A percentile compares a stretch with the other conserved stretches of the same genome.
Conservation (phyloP, 2,888 invertebrate species). For the Drosophila ochracea region DNA sequence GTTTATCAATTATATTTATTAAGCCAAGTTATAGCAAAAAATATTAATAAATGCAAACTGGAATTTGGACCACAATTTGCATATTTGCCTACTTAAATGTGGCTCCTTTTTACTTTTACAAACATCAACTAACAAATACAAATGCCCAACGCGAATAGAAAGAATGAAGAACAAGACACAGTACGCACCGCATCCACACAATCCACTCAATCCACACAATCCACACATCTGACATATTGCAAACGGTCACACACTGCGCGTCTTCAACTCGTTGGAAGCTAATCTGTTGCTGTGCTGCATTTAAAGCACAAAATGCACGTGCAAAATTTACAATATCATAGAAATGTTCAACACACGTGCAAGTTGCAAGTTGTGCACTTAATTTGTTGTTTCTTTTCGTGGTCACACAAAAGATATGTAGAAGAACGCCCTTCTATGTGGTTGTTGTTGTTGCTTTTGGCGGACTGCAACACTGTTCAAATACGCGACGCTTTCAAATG, state of each 20-base stretch:
- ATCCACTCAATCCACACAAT: not conserved
- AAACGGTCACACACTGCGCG: not conserved
- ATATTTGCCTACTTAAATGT: not conserved
- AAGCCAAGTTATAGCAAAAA: too few species aligned
- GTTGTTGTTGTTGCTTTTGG: not conserved
- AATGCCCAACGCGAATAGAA: not conserved
- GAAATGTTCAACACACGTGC: not conserved
- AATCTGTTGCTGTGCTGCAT: not conserved
- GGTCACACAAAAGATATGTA: not conserved
- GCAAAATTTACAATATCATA: not conserved
- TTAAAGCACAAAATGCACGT: not conserved
- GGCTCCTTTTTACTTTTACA: not conserved
- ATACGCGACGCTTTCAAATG: not conserved
- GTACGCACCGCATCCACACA: not conserved
- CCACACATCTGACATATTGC: not conserved
- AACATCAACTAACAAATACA: not conserved
- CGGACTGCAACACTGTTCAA: too few species aligned
- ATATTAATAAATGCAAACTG: not conserved
- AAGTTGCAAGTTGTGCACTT: not conserved
- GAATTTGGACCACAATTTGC: not conserved
- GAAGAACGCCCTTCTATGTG: fast-evolving
- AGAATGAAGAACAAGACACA: not conserved
- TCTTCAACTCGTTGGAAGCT: too few species aligned
- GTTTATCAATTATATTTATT: not conserved
- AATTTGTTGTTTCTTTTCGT: not conserved